phyloP scores from a whole-genome alignment of 1,140 invertebrate genomes.

The Dendrolimus punctatus region DNA sequence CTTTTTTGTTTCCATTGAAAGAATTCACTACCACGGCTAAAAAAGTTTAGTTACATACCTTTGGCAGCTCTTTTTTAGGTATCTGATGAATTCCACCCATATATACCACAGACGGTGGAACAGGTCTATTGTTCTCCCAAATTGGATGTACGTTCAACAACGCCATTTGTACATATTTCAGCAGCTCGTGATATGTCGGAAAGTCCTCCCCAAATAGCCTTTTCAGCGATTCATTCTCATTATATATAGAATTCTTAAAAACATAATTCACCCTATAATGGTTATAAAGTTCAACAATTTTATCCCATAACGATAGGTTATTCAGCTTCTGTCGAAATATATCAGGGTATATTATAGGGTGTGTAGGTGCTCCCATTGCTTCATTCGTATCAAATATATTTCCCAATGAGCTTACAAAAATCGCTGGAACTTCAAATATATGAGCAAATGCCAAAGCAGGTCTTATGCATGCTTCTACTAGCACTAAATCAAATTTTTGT shows the following conservation, averaged over 20 bases:
- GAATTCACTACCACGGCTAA: no score
- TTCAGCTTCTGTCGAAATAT: conserved; percentile 27
- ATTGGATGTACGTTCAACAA: conserved; percentile 7
- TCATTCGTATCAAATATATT: conserved; percentile 20
- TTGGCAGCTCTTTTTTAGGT: no score
- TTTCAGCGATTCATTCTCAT: background rate
- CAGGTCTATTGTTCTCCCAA: no score
- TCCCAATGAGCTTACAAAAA: conserved; percentile 47
- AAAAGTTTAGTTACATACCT: no score
- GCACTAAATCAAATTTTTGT: conserved; percentile 34
- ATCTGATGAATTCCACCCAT: no score
- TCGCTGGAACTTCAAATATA: conserved; percentile 51
- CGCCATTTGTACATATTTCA: conserved; percentile 3
- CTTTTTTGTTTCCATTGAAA: no score
- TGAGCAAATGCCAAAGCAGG: conserved; percentile 37
- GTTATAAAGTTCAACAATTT: conserved; percentile 1
- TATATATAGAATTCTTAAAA: background rate
- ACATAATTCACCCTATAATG: background rate
- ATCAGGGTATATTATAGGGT: conserved; percentile 62
- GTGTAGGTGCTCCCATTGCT: conserved; percentile 54
- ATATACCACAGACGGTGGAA: no score
- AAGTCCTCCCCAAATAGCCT: no score
- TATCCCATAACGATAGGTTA: conserved; percentile 25
- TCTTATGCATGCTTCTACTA: conserved; percentile 33
- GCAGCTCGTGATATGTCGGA: background rate